Percentiles rank a stretch among this genome's conserved stretches.
Conservation (phyloP, 2,113 vertebrate genomes). For the Cyanoderma ruficeps region DNA sequence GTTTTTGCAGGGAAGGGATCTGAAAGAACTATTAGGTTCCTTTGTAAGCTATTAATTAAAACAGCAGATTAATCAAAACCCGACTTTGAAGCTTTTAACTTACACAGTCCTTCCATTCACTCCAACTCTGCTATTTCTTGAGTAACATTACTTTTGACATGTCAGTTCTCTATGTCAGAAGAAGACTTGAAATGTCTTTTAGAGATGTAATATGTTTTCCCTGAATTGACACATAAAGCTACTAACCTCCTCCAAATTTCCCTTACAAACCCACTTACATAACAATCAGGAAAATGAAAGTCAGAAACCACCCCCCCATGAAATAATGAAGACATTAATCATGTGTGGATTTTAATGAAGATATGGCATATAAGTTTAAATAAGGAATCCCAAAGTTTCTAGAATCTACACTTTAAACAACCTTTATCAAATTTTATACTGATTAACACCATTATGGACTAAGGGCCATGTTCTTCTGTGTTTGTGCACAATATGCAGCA, state of each 20-base stretch:
- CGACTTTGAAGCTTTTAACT: background rate
- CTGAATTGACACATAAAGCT: background rate
- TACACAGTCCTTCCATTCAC: background rate
- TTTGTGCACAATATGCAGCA: background rate
- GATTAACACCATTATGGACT: background rate
- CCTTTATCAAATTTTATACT: background rate
- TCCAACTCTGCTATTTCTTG: background rate
- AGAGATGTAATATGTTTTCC: background rate
- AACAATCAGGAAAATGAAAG: background rate
- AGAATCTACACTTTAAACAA: background rate
- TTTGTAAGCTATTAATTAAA: background rate
- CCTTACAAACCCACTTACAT: background rate
- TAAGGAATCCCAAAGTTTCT: background rate
- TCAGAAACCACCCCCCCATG: accelerated
- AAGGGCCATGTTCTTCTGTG: background rate
- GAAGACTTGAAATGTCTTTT: background rate
- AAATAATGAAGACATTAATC: background rate
- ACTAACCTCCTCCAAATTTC: background rate
- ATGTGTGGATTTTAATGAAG: background rate
- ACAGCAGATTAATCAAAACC: background rate
- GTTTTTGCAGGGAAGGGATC: background rate
- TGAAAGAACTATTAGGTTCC: background rate
- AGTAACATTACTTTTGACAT: background rate
- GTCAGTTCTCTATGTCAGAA: background rate
- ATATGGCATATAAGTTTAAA: accelerated